Conservation (phyloP, 35 echinoderm and acorn worm species). For the Ophiothrix spiculata region DNA sequence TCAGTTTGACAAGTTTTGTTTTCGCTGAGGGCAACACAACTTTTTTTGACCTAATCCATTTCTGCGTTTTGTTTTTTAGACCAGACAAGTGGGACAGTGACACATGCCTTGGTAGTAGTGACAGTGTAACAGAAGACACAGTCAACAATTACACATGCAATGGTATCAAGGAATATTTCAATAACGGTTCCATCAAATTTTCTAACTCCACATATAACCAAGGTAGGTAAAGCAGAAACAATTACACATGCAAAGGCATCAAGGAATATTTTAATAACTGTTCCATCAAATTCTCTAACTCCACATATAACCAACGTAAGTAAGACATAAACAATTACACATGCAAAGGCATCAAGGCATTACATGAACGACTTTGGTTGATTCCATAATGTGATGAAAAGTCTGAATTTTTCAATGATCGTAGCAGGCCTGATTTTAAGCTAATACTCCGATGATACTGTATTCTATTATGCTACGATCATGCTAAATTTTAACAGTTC, state of each 20-base stretch:
- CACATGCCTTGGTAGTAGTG: conserved; percentile 44
- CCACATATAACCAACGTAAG: conserved; percentile 88
- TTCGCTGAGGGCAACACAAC: too few species aligned
- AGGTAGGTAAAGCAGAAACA: conserved; percentile 49
- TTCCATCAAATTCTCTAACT: conserved; percentile 61
- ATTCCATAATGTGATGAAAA: too few species aligned
- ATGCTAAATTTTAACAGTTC: background rate
- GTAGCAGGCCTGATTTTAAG: too few species aligned
- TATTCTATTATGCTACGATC: too few species aligned
- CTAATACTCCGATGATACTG: too few species aligned
- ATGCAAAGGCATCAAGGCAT: conserved; percentile 43
- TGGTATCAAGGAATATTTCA: conserved; percentile 15
- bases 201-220: conserved; percentile 91
- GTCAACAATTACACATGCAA: conserved; percentile 85
- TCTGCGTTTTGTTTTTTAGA: conserved; percentile 39
- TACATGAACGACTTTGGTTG: background rate
- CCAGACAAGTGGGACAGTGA: conserved; percentile 52
- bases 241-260: conserved; percentile 74
- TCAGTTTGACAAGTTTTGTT: too few species aligned
- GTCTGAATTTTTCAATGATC: background rate
- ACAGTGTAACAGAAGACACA: conserved; percentile 39
- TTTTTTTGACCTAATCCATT: too few species aligned
- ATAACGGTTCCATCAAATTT: conserved; percentile 46
- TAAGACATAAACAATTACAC: conserved; percentile 54
- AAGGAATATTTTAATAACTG: conserved; percentile 39